Percentiles rank a stretch among this genome's conserved stretches.
Conservation (phyloP, 1,140 invertebrate species). For the Bursaphelenchus mucronatus region DNA sequence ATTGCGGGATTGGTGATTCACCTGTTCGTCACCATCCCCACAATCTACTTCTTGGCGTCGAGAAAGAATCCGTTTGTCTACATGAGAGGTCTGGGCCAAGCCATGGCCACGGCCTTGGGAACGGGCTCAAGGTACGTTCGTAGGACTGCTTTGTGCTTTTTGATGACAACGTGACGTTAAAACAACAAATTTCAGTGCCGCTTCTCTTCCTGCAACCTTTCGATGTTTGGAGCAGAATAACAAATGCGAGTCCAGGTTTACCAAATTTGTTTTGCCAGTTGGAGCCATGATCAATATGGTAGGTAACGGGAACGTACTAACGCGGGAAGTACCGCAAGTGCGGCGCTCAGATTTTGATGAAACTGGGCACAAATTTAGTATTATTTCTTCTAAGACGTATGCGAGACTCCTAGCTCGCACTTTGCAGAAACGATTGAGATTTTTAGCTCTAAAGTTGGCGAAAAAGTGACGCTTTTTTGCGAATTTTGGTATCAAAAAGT, state of each 20-base stretch:
- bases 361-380: too few species aligned
- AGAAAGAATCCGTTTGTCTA: constrained; percentile 66
- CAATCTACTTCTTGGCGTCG: constrained; percentile 66
- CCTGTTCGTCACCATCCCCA: constrained; percentile 77
- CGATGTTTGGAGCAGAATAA: constrained; percentile 84
- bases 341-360: too few species aligned
- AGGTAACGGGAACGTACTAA: not conserved
- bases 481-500: not conserved
- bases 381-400: too few species aligned
- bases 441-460: not conserved
- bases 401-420: too few species aligned
- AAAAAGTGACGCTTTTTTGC: not conserved
- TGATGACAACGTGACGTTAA: not conserved
- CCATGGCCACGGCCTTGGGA: constrained; percentile 66
- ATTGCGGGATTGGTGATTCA: constrained; percentile 78
- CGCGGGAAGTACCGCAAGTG: too few species aligned
- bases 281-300: constrained; percentile 55
- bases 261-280: constrained; percentile 69
- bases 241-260: constrained; percentile 78
- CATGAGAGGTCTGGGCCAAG: constrained; percentile 66
- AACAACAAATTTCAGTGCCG: constrained; percentile 68
- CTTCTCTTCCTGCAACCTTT: constrained; percentile 87
- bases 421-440: not conserved
- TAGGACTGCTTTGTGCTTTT: not conserved
- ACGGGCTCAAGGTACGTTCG: not conserved